Evolutionary conservation across 2,797 vertebrate species (phyloP), one percentile per base, ranked within the genome.

Genomic region (Galagoides demidoff): DNA sequence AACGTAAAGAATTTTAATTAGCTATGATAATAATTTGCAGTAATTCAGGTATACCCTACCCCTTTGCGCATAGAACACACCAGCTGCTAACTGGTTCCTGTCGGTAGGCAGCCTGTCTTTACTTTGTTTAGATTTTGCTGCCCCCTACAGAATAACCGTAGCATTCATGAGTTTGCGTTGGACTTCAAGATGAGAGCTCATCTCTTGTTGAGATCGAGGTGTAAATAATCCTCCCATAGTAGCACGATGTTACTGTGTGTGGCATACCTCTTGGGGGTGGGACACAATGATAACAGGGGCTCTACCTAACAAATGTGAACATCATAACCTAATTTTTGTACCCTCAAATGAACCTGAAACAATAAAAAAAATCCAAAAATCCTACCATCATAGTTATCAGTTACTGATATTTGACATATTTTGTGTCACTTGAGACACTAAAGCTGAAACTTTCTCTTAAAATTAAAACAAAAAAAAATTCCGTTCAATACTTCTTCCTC

Each of bases 1-100:
- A 98, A 98, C 45, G 45, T 98, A 98, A 98, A 97, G 94, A 98
- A 98, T 98, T 98, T 98, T 97, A 98, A 99, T 98, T 98, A 98
- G 90, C 37, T 86, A 93, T 59, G 76, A 74, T 97, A 92, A 79
- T 98, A 98, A 98, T 98, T 98, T 98, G 82, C 64, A 97, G 61
- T 74, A 97, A 94, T 97, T 95, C 93, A 97, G 93, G 84, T 97
- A 96, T 45, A 95, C 77, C 96, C 43, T 93, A 95, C 34, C 37
- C 92, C 59, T 57, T 68, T 74, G 89, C 66, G 95, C 7, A 77
- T 45, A 77, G 66, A 59, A 93, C 95, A 98, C 96, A 55, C 66
- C 90, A 78, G 27, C 11, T 95, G 94, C 84, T 97, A 90, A 93
- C n/a, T 82, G 19, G 87, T 98, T 96, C 79, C 79, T 2, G 84